Evolutionary conservation across 2,797 vertebrate genomes (phyloP).

Genomic region (Pangasius krempfi): DNA sequence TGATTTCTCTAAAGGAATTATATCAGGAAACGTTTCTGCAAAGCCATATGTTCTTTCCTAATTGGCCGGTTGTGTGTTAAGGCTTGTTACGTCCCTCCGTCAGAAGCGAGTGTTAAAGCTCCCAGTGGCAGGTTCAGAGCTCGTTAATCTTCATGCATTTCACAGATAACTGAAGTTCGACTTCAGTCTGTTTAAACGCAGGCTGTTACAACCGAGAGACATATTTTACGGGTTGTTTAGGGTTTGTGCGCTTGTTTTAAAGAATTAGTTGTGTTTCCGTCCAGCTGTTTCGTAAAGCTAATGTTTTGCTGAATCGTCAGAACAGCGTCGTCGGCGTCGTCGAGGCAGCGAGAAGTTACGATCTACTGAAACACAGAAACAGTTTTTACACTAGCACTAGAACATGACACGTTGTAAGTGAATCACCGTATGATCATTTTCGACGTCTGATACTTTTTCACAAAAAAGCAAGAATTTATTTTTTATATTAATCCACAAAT

Average conservation of each 20-base stretch:
- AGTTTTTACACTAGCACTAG: background rate
- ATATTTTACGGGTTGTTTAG: background rate
- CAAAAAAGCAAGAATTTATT: too few relatives aligned
- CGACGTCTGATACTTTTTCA: background rate
- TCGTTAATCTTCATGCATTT: conserved; percentile 61
- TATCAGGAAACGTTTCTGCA: conserved; percentile 17
- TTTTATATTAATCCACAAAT: too few relatives aligned
- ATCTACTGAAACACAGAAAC: background rate
- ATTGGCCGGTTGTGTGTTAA: conserved; percentile 47
- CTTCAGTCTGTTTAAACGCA: conserved; percentile 64
- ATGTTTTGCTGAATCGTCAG: background rate
- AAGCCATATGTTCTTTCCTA: conserved; percentile 47
- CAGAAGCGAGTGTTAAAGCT: conserved; percentile 47
- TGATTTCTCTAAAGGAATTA: conserved; percentile 50
- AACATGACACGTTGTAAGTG: too few relatives aligned
- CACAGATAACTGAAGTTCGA: conserved; percentile 37
- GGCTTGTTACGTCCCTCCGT: conserved; percentile 33
- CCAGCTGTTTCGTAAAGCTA: background rate
- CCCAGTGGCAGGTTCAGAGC: conserved; percentile 35
- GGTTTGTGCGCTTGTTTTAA: background rate
- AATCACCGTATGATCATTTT: too few relatives aligned
- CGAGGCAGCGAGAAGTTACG: background rate
- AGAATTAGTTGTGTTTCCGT: background rate
- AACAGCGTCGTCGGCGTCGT: background rate
- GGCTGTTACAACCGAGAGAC: conserved; percentile 63